phyloP scores from a whole-genome alignment of 2,888 invertebrate genomes.

The Mechanitis mazaeus region DNA sequence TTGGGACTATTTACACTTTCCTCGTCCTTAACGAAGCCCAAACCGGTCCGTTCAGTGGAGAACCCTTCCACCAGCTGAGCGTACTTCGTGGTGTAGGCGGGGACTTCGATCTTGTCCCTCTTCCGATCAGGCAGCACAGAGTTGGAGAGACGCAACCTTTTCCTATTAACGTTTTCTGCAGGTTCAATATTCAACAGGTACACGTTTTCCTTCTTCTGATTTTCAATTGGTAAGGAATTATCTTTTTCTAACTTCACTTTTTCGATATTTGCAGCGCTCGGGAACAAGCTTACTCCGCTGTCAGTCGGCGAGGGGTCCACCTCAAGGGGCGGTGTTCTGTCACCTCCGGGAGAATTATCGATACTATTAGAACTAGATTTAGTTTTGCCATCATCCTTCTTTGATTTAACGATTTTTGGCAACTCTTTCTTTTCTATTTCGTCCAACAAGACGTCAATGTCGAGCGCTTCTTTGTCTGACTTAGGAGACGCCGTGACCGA shows the following conservation, averaged over 20 bases:
- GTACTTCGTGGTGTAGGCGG: conserved; percentile 68
- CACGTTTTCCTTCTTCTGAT: conserved; percentile 58
- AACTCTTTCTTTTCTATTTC: conserved; percentile 66
- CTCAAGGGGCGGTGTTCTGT: conserved; percentile 42
- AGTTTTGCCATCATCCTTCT: conserved; percentile 31
- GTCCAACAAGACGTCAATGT: conserved; percentile 61
- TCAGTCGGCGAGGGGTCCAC: conserved; percentile 31
- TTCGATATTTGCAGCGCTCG: conserved; percentile 38
- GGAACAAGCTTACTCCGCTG: conserved; percentile 22
- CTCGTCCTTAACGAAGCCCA: conserved; percentile 63
- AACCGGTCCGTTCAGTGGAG: conserved; percentile 63
- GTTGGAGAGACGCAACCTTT: conserved; percentile 65
- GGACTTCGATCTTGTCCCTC: conserved; percentile 48
- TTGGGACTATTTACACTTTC: conserved; percentile 47
- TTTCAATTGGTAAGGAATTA: conserved; percentile 27
- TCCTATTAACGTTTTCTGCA: conserved; percentile 46
- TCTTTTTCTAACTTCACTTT: conserved; percentile 35
- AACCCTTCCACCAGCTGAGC: conserved; percentile 65
- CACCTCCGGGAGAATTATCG: conserved; percentile 44
- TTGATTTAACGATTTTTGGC: conserved; percentile 48
- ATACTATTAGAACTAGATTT: conserved; percentile 39
- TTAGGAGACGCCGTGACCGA: conserved; percentile 46
- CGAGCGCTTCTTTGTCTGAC: conserved; percentile 36
- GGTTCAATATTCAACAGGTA: conserved; percentile 52
- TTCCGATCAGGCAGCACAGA: conserved; percentile 60